A percentile compares a stretch with the other conserved stretches of the same genome.
phyloP scores from a whole-genome alignment of 2,888 invertebrate genomes.

The Chelonus formosanus region DNA sequence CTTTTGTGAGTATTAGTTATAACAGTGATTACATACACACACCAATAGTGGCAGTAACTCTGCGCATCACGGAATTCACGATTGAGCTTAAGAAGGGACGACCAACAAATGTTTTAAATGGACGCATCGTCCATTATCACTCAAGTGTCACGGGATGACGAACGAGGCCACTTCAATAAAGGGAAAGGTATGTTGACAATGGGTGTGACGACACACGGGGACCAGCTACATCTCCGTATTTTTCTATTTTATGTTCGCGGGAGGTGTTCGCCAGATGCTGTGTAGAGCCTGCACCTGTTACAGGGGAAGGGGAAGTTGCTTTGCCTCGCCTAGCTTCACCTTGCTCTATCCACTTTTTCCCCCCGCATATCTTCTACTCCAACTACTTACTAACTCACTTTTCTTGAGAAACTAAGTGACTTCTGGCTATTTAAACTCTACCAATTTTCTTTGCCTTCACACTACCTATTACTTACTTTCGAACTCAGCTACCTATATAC shows the following conservation, averaged over 20 bases:
- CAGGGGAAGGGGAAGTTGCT: conserved; percentile 22
- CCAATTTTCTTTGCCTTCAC: background rate
- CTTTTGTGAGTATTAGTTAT: background rate
- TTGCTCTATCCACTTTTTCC: conserved; percentile 28
- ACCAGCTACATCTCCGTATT: background rate
- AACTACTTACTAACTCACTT: background rate
- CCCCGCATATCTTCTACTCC: conserved; percentile 13
- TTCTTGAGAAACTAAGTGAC: background rate
- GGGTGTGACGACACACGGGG: conserved; percentile 58
- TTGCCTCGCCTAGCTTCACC: conserved; percentile 47
- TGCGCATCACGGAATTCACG: conserved; percentile 57
- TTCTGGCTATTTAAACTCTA: conserved; percentile 5
- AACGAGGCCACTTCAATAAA: conserved; percentile 83
- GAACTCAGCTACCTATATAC: background rate
- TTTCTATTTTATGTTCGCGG: conserved; percentile 19
- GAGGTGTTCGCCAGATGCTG: conserved; percentile 34
- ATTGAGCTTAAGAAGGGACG: conserved; percentile 57
- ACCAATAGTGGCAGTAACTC: conserved; percentile 35
- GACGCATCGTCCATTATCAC: conserved; percentile 99
- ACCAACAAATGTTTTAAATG: conserved; percentile 80
- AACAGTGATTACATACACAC: too few relatives aligned
- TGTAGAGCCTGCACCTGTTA: conserved; percentile 57
- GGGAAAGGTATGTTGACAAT: conserved; percentile 78
- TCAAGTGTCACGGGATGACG: conserved; percentile 98
- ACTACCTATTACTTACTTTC: background rate